Percentiles rank a stretch among this genome's conserved stretches.
Evolutionary conservation across 1,140 invertebrate genomes (phyloP).

Genomic region (Drepana arcuata): DNA sequence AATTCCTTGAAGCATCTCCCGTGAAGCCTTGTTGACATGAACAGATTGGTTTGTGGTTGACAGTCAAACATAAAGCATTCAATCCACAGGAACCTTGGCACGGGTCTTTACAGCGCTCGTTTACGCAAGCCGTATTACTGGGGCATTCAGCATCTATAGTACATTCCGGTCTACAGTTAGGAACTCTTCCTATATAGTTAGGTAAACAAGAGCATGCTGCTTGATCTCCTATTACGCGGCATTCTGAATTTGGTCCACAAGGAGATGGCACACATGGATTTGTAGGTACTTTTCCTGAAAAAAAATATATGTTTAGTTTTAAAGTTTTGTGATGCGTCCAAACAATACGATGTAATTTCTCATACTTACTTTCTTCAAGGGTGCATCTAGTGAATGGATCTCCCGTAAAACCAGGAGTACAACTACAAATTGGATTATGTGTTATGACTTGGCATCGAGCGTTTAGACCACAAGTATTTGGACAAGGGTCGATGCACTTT

Average conservation of each 20-base stretch:
- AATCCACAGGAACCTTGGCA: slow-evolving; percentile 80
- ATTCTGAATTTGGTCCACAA: slow-evolving; percentile 85
- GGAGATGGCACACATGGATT: slow-evolving; percentile 81
- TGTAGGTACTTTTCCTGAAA: slow-evolving; percentile 41
- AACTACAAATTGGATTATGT: slow-evolving; percentile 88
- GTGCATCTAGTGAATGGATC: slow-evolving; percentile 83
- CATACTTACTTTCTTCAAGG: slow-evolving; percentile 74
- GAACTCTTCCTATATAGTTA: slow-evolving; percentile 82
- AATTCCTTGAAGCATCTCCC: slow-evolving; percentile 69
- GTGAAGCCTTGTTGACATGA: slow-evolving; percentile 68
- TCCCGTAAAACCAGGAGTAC: slow-evolving; percentile 80
- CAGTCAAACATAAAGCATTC: slow-evolving; percentile 77
- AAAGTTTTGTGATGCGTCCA: not conserved
- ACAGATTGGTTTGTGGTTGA: slow-evolving; percentile 76
- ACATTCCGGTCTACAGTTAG: slow-evolving; percentile 84
- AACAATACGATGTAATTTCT: not conserved
- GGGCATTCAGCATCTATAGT: slow-evolving; percentile 80
- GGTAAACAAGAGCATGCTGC: slow-evolving; percentile 83
- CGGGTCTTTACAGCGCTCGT: slow-evolving; percentile 81
- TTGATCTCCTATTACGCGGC: slow-evolving; percentile 81
- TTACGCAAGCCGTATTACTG: slow-evolving; percentile 77
- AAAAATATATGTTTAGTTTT: slow-evolving; percentile 1
- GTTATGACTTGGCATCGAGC: slow-evolving; percentile 88
- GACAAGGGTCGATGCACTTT: slow-evolving; percentile 87
- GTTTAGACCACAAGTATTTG: slow-evolving; percentile 83